Percentiles rank a stretch among this genome's conserved stretches.
These are phyloP conservation scores for Zaprionus capensis DNA, from an alignment of 1,140 invertebrate genomes.

Conservation along the genomic window DNA sequence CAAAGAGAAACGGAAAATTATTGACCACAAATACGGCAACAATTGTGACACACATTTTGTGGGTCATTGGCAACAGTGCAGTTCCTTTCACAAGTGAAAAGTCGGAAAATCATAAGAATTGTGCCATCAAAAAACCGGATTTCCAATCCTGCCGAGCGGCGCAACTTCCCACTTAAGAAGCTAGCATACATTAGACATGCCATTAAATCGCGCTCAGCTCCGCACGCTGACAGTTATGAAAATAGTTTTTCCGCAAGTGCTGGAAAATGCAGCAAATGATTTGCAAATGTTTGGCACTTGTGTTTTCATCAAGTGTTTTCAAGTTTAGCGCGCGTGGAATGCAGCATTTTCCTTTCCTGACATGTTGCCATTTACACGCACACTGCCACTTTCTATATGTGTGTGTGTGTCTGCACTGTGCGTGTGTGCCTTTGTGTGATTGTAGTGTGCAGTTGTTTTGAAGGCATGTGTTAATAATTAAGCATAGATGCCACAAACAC, in stretches of 20 bases:
- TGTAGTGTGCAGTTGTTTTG: conserved; percentile 47
- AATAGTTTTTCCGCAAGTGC: conserved; percentile 21
- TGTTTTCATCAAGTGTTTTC: conserved; percentile 20
- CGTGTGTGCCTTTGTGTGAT: neutral
- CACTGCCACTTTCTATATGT: neutral
- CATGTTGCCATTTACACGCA: conserved; percentile 33
- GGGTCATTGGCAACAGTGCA: conserved; percentile 48
- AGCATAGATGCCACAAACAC: conserved; percentile 59
- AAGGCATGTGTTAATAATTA: conserved; percentile 61
- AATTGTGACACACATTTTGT: conserved; percentile 73
- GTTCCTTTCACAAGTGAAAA: neutral
- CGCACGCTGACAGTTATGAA: conserved; percentile 24
- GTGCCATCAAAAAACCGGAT: neutral
- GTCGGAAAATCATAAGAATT: neutral
- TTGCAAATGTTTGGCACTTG: conserved; percentile 49
- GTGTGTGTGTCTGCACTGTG: neutral
- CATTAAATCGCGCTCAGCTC: neutral
- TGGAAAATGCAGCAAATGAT: conserved; percentile 40
- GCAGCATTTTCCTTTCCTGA: conserved; percentile 24
- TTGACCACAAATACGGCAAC: conserved; percentile 58
- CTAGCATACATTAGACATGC: neutral
- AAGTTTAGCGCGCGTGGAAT: conserved; percentile 26
- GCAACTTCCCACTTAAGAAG: neutral
- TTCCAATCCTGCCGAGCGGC: neutral
- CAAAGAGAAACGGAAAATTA: conserved; percentile 25